These are phyloP conservation scores for Dascyllus trimaculatus DNA, from an alignment of 2,113 vertebrate genomes.

Conservation along the genomic window DNA sequence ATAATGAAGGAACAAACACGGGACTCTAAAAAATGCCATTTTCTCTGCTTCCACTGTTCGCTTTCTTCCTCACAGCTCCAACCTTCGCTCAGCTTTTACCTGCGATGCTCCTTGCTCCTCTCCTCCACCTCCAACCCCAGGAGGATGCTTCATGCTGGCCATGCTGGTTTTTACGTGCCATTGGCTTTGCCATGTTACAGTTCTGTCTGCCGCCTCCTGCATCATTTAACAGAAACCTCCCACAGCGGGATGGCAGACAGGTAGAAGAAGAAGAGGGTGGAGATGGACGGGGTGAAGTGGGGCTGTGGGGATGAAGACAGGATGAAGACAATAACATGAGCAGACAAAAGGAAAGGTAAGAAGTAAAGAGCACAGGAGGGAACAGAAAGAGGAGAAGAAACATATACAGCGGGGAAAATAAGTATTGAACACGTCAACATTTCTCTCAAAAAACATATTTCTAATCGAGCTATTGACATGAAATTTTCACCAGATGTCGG, in stretches of 20 bases:
- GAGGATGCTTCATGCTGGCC: conserved; percentile 73
- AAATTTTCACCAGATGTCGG: too few species aligned
- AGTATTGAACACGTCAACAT: too few species aligned
- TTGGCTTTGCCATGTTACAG: conserved; percentile 77
- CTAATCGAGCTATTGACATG: too few species aligned
- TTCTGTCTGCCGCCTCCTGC: conserved; percentile 78
- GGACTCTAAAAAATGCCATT: too few species aligned
- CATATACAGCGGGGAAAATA: too few species aligned
- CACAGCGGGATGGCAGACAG: conserved; percentile 70
- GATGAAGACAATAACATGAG: conserved; percentile 38
- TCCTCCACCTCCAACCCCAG: conserved; percentile 56
- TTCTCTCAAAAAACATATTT: too few species aligned
- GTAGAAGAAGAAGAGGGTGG: conserved; percentile 52
- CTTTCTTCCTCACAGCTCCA: conserved; percentile 9
- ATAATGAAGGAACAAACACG: too few species aligned
- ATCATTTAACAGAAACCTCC: conserved; percentile 82
- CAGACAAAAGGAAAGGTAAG: conserved; percentile 31
- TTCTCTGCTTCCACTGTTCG: fast-evolving
- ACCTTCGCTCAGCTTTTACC: conserved; percentile 14
- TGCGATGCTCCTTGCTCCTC: conserved; percentile 19
- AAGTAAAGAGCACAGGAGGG: neutral
- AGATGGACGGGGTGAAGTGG: conserved; percentile 24
- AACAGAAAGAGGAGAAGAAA: neutral
- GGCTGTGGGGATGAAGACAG: conserved; percentile 36
- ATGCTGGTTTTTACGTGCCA: conserved; percentile 77